Evolutionary conservation across 2,797 vertebrate species (phyloP).

Genomic region (Atherinosoma microstoma): DNA sequence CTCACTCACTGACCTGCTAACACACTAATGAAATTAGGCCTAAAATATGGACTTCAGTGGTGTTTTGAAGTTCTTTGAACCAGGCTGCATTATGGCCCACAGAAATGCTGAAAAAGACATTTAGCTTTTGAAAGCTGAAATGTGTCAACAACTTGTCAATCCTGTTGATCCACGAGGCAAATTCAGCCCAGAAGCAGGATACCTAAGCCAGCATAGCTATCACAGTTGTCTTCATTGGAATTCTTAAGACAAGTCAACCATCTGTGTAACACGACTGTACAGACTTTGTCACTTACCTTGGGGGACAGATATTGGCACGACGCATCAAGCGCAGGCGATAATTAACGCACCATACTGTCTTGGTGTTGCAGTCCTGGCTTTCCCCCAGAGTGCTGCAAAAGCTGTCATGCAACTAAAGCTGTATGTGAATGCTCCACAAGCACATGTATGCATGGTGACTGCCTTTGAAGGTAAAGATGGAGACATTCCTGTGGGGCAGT

Average conservation of each 20-base stretch:
- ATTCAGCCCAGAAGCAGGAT: not conserved
- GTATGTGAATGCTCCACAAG: slow-evolving; percentile 20
- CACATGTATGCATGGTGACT: slow-evolving; percentile 9
- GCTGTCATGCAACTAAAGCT: slow-evolving; percentile 45
- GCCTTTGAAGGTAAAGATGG: slow-evolving; percentile 61
- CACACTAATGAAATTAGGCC: too few species aligned
- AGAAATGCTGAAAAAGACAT: not conserved
- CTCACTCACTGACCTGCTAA: too few species aligned
- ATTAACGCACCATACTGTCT: slow-evolving; percentile 58
- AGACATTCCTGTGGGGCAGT: slow-evolving; percentile 37
- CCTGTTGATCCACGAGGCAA: not conserved
- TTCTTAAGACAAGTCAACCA: slow-evolving; percentile 49
- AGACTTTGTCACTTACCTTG: slow-evolving; percentile 56
- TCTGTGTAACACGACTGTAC: slow-evolving; percentile 54
- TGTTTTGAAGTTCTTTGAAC: not conserved
- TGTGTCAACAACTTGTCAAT: not conserved
- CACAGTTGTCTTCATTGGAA: slow-evolving; percentile 16
- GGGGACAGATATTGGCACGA: slow-evolving; percentile 58
- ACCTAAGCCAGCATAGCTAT: slow-evolving; percentile 1
- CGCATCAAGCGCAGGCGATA: slow-evolving; percentile 47
- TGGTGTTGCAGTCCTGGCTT: slow-evolving; percentile 44
- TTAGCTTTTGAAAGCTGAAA: not conserved
- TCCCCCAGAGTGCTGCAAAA: slow-evolving; percentile 43
- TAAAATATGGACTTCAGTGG: not conserved
- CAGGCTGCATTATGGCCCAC: slow-evolving; percentile 1